Percentiles rank a stretch among this genome's conserved stretches.
phyloP scores from a whole-genome alignment of 2,888 invertebrate genomes.

The Ochropleura leucogaster region DNA sequence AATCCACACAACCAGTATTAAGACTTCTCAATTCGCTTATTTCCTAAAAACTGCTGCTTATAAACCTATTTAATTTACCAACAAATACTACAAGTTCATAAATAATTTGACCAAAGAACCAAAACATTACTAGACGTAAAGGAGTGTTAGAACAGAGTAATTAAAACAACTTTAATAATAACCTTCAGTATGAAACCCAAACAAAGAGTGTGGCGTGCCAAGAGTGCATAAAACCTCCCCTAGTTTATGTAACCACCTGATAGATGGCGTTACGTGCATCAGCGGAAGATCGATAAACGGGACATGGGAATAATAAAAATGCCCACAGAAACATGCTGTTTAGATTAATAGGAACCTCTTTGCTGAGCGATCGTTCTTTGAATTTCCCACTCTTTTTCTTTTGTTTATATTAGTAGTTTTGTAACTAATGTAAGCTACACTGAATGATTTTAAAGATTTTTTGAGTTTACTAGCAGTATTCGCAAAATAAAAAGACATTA shows the following conservation, averaged over 20 bases:
- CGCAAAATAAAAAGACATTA: not conserved
- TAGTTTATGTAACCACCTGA: constrained; percentile 58
- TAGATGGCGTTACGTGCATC: constrained; percentile 72
- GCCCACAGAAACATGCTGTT: constrained; percentile 3
- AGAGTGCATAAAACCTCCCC: constrained; percentile 50
- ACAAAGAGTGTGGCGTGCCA: constrained; percentile 59
- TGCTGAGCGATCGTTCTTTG: constrained; percentile 16
- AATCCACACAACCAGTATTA: not conserved
- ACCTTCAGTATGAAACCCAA: constrained; percentile 34
- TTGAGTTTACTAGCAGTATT: not conserved
- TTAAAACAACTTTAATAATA: constrained; percentile 54
- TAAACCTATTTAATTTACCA: not conserved
- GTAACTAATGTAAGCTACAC: too few species aligned
- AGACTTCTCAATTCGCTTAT: not conserved
- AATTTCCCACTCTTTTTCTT: not conserved
- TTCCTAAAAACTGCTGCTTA: not conserved
- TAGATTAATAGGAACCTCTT: constrained; percentile 24
- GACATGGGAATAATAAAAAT: constrained; percentile 50
- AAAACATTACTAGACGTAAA: constrained; percentile 26
- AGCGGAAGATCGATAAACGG: constrained; percentile 57
- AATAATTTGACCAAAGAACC: constrained; percentile 24
- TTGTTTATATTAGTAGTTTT: not conserved
- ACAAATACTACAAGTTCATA: not conserved
- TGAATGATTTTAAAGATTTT: not conserved
- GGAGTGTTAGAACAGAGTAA: constrained; percentile 32